Evolutionary conservation across 2,797 vertebrate genomes (phyloP), one percentile per base, ranked within the genome.

Genomic region (Scleropages formosus): DNA sequence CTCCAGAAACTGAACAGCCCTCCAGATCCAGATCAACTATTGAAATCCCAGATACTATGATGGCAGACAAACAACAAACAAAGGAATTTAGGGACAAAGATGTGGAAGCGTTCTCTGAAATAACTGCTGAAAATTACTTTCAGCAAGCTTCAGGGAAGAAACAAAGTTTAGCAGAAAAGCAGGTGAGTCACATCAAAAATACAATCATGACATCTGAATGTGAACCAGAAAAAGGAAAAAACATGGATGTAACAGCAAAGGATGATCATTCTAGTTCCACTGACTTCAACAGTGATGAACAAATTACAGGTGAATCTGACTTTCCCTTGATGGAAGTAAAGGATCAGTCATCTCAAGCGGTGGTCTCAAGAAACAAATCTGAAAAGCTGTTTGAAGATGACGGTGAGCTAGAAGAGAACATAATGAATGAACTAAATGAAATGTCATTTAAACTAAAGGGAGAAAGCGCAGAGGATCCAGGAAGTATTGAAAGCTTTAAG

Each of bases 361-460:
- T 0, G 0, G 31, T 16, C 24, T 46, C 13, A 61, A 4, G 56
- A 47, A 24, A 0, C 24, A 22, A 20, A 47, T 60, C 58, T 16
- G 72, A 78, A 67, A 31, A 6, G 0, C 78, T 81, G n/a, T 27
- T 60, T 0, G 86, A 84, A 47, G 85, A 90, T 15, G 81, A 79
- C 74, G 73, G 90, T 75, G 88, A 87, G 75, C 84, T 84, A 0
- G 87, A 90, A n/a, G 88, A 89, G 75, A 86, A 89, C 72, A 87
- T 87, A 79, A 89, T 88, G 85, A 89, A 89, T 44, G 86, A 87
- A 1, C 87, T 83, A 81, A 89, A 92, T 11, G 88, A 8, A 51
- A 44, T 67, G 16, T 56, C 8, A 8, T 61, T 31, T 53, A 3
- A 70, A 78, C 51, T 31, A 77, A 39, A 49, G 4, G 26, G 56